phyloP scores from a whole-genome alignment of 2,113 vertebrate species.

The Casuarius casuarius region DNA sequence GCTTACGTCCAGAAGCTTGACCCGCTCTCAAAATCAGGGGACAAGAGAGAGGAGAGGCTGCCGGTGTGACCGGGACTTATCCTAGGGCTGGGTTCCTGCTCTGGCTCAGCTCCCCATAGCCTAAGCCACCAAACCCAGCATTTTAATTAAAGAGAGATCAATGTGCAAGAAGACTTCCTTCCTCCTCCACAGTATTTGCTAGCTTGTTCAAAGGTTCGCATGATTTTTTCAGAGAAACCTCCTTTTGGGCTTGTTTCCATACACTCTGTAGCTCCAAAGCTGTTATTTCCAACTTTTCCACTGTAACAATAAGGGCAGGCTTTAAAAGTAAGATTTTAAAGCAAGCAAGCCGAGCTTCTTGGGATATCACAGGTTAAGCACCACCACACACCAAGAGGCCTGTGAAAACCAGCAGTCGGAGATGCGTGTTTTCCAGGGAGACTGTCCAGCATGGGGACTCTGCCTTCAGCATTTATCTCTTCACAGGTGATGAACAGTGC shows the following conservation, averaged over 20 bases:
- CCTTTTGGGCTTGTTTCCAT: rapidly evolving
- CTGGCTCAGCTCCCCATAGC: not conserved
- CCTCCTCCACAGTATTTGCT: not conserved
- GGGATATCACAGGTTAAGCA: not conserved
- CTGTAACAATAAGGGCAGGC: not conserved
- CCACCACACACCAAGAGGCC: not conserved
- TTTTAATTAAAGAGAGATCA: not conserved
- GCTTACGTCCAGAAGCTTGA: too few relatives aligned
- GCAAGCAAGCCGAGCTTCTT: not conserved
- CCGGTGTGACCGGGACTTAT: not conserved
- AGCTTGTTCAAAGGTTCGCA: not conserved
- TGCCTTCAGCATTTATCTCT: not conserved
- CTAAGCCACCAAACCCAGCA: not conserved
- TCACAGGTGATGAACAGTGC: constrained; percentile 36
- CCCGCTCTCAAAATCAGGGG: not conserved
- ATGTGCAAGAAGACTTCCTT: not conserved
- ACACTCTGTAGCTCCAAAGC: not conserved
- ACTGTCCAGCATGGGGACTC: rapidly evolving
- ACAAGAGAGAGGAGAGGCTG: not conserved
- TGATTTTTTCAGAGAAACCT: not conserved
- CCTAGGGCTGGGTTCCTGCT: not conserved
- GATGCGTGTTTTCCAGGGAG: not conserved
- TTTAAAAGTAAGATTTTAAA: not conserved
- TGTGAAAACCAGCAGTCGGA: not conserved
- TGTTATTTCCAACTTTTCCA: not conserved